Base-by-base conservation (phyloP, 2,888 invertebrate species). In the Creontiades dilutus region DNA sequence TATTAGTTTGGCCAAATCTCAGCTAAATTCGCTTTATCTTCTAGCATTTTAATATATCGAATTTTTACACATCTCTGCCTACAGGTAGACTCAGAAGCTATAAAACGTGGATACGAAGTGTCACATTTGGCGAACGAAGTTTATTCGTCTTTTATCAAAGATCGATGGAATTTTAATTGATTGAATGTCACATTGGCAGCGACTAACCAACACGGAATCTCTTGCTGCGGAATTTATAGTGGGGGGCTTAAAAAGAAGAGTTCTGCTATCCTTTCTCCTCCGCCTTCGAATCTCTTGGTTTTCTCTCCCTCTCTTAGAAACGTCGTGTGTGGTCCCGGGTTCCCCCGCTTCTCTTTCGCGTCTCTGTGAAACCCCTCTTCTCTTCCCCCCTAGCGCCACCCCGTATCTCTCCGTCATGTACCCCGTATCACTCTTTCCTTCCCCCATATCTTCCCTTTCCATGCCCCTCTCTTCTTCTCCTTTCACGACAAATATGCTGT, bases 401-500 rank as follows among this genome's bases (percentile, higher is more conserved):
- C 37, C 37, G 7, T 37, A 37, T 37, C 37, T 4, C 37, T 37
- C 86, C n/a, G n/a, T n/a, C n/a, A n/a, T n/a, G n/a, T n/a, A n/a
- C n/a, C n/a, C 75, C 68, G 52, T 28, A 19, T 12, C 23, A 4
- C 55, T 52, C 19, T 23, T 12, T 76, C 16, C 86, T 28, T 27
- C 19, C 61, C 86, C 52, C 13, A 12, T 52, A 52, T 52, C 11
- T 52, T 12, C 52, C n/a, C 1, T 16, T 28, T 46, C 13, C 87
- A 14, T 76, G n/a, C 87, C 48, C 75, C 75, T 12, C n/a, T 0
- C 57, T n/a, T n/a, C 4, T 23, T 68, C 68, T 19, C 19, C 19
- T 68, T 88, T 80, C 88, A 88, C 88, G 86, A 86, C 86, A 86
- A 86, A 86, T 86, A 86, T 86, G 86, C 86, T 68, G 86, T 86